A percentile compares a stretch with the other conserved stretches of the same genome.
Conservation (phyloP, 1,140 invertebrate species). For the Chlorops oryzae region DNA sequence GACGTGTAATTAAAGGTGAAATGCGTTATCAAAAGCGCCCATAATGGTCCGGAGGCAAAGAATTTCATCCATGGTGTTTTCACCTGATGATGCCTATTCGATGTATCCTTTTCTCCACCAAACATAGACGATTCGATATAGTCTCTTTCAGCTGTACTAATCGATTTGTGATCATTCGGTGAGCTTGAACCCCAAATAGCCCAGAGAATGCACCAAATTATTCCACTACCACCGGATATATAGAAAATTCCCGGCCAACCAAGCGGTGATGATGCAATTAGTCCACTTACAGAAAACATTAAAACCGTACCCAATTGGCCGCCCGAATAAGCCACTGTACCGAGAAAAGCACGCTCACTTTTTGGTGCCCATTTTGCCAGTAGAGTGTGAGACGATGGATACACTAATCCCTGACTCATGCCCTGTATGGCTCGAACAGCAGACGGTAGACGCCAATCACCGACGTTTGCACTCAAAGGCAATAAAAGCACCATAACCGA, state of each 20-base stretch:
- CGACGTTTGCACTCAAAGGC: conserved; percentile 37
- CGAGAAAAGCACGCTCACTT: conserved; percentile 54
- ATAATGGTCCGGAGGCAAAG: conserved; percentile 71
- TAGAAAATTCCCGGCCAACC: conserved; percentile 80
- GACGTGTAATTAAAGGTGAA: conserved; percentile 91
- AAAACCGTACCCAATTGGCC: conserved; percentile 70
- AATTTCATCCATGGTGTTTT: conserved; percentile 62
- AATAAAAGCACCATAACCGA: conserved; percentile 47
- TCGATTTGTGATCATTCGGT: conserved; percentile 57
- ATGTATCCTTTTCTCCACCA: not conserved
- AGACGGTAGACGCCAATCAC: conserved; percentile 57
- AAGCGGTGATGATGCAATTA: conserved; percentile 55
- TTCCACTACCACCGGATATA: conserved; percentile 59
- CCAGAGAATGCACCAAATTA: conserved; percentile 60
- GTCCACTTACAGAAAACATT: conserved; percentile 60
- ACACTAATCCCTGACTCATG: conserved; percentile 70
- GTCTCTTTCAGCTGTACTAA: conserved; percentile 53
- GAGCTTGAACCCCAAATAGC: conserved; percentile 58
- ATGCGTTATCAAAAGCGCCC: conserved; percentile 77
- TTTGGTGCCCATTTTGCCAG: conserved; percentile 50
- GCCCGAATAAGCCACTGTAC: conserved; percentile 59
- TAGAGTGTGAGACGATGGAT: conserved; percentile 68
- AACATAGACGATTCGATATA: conserved; percentile 54
- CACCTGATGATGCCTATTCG: not conserved
- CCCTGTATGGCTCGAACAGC: conserved; percentile 67